A percentile compares a stretch with the other conserved stretches of the same genome.
phyloP scores from a whole-genome alignment of 2,797 vertebrate species.

The Lindbergichthys nudifrons region DNA sequence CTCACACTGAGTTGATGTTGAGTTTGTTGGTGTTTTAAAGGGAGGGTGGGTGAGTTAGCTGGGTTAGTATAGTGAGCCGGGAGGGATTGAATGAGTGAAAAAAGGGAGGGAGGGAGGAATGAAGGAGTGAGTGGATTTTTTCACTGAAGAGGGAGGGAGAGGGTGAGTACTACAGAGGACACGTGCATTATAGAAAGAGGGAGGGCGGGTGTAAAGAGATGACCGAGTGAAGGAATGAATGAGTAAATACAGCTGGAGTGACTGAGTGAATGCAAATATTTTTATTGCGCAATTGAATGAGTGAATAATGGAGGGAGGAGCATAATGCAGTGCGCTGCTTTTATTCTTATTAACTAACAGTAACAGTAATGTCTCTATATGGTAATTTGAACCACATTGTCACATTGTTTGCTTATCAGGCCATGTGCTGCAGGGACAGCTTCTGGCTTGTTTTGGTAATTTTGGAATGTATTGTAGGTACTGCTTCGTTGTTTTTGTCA shows the following conservation, averaged over 20 bases:
- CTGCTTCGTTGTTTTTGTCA: slow-evolving; percentile 31
- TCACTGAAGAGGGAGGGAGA: slow-evolving; percentile 32
- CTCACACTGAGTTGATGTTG: slow-evolving; percentile 24
- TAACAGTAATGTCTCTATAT: background rate
- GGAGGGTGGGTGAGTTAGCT: slow-evolving; percentile 32
- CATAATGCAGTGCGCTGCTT: background rate
- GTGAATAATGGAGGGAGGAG: background rate
- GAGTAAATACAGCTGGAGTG: slow-evolving; percentile 8
- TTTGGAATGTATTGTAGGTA: accelerated
- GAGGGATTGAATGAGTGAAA: slow-evolving; percentile 35
- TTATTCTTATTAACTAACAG: background rate
- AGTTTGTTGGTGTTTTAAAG: slow-evolving; percentile 20
- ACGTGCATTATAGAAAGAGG: slow-evolving; percentile 17
- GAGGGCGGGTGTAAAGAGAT: background rate
- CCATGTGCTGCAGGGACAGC: background rate
- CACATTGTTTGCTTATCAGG: slow-evolving; percentile 36
- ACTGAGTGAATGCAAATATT: slow-evolving; percentile 14
- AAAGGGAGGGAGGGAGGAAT: background rate
- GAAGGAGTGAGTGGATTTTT: slow-evolving; percentile 19
- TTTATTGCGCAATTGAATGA: slow-evolving; percentile 13
- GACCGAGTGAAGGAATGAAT: slow-evolving; percentile 38
- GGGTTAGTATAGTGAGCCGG: slow-evolving; percentile 11
- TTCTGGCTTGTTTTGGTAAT: background rate
- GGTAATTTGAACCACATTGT: slow-evolving; percentile 10
- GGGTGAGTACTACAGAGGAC: slow-evolving; percentile 39